Evolutionary conservation across 2,888 invertebrate species (phyloP), one percentile per base, ranked within the genome.

Genomic region (Lasioglossum leucozonium): DNA sequence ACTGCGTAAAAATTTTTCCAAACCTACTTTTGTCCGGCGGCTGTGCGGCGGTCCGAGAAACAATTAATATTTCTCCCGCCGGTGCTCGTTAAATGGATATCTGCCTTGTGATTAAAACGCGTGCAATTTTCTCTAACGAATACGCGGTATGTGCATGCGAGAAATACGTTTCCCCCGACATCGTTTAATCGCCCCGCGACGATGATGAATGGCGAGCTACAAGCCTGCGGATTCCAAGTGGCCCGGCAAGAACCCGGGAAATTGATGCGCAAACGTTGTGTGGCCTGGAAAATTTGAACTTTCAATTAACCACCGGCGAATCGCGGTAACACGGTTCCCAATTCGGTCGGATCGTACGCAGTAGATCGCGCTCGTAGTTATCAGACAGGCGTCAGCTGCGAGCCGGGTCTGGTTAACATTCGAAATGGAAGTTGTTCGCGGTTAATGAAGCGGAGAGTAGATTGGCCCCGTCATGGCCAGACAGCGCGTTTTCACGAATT

Each of bases 51-150:
- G 72, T 73, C 69, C 72, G 16, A 3, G 13, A 71, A 73, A 81
- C 67, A 73, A 85, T 85, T 79, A 79, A 86, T 81, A 72, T 73
- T 51, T 73, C 58, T 71, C 77, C 2, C 65, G 55, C 44, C 80
- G 37, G 65, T 58, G 51, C 34, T 42, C 75, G 40, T 73, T 83
- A 83, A 86, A 87, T 86, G 82, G 81, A 84, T 86, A 74, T 72
- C 75, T 42, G 58, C 22, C 40, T 71, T 69, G 82, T 83, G 83
- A 87, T 85, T 87, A 85, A 81, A 87, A 87, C 79, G 58, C 42
- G 65, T 75, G 67, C 67, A 34, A 37, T 47, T 79, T 72, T 76
- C 71, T 34, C 4, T 6, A 22, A 34, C 72, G 72, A 72, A 16
- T 55, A 51, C 3, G 51, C 51, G 2, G 74, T 47, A 47, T 47